Evolutionary conservation across 2,797 vertebrate species (phyloP).

Genomic region (Carduelis carduelis): DNA sequence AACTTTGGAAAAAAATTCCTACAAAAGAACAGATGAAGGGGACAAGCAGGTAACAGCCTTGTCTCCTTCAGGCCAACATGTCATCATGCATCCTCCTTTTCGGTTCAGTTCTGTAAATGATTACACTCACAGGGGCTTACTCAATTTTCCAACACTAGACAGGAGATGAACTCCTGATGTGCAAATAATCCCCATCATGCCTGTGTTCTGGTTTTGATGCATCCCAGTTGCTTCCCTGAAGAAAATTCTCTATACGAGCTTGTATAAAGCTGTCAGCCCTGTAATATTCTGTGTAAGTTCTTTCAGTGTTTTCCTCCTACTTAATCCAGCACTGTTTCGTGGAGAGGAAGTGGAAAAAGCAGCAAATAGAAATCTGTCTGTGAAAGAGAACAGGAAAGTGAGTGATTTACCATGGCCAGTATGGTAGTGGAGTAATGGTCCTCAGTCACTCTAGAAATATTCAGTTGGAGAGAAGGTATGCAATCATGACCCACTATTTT

Average conservation of each 20-base stretch:
- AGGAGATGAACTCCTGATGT: background rate
- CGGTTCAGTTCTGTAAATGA: background rate
- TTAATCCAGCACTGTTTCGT: background rate
- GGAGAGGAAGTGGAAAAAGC: background rate
- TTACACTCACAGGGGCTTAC: background rate
- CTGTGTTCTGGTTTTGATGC: background rate
- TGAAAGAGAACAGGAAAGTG: background rate
- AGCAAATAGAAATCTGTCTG: background rate
- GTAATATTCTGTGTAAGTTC: background rate
- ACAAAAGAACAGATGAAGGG: constrained; percentile 79
- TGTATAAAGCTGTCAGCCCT: background rate
- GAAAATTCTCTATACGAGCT: background rate
- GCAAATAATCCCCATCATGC: background rate
- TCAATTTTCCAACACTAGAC: background rate
- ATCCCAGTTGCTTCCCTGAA: background rate
- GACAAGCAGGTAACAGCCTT: constrained; percentile 82
- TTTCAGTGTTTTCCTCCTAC: background rate
- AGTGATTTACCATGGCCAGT: background rate
- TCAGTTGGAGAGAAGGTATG: background rate
- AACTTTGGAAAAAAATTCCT: constrained; percentile 76
- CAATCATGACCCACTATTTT: background rate
- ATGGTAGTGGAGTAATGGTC: background rate
- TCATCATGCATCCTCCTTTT: background rate
- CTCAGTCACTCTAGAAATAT: background rate
- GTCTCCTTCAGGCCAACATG: background rate